phyloP scores from a whole-genome alignment of 2,888 invertebrate species.

The Arctia plantaginis region DNA sequence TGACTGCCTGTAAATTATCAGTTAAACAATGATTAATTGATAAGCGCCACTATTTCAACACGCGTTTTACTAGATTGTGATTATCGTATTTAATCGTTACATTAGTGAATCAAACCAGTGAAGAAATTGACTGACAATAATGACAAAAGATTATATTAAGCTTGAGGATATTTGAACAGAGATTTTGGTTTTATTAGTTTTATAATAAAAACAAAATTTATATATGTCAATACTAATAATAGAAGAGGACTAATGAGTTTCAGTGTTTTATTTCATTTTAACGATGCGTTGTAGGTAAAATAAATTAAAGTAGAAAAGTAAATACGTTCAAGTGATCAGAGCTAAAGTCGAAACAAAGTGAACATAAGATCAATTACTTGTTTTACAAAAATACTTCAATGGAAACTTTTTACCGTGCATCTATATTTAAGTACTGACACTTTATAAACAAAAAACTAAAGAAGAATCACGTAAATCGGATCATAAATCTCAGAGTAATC shows the following conservation, averaged over 20 bases:
- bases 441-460: background rate
- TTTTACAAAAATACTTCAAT: background rate
- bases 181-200: background rate
- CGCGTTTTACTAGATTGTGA: conserved; percentile 69
- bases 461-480: too few relatives aligned
- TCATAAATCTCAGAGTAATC: too few relatives aligned
- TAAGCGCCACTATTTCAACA: conserved; percentile 71
- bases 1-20: conserved; percentile 49
- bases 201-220: background rate
- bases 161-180: background rate
- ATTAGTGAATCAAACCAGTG: conserved; percentile 54
- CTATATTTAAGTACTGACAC: background rate
- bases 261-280: background rate
- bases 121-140: conserved; percentile 49
- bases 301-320: too few relatives aligned
- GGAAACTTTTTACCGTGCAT: background rate
- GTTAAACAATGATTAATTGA: conserved; percentile 61
- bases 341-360: background rate
- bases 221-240: background rate
- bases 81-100: conserved; percentile 60
- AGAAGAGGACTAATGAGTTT: background rate
- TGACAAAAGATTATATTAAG: background rate
- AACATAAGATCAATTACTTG: background rate
- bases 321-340: too few relatives aligned
- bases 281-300: background rate